phyloP scores from a whole-genome alignment of 2,113 vertebrate genomes.

The Donacobius atricapilla region DNA sequence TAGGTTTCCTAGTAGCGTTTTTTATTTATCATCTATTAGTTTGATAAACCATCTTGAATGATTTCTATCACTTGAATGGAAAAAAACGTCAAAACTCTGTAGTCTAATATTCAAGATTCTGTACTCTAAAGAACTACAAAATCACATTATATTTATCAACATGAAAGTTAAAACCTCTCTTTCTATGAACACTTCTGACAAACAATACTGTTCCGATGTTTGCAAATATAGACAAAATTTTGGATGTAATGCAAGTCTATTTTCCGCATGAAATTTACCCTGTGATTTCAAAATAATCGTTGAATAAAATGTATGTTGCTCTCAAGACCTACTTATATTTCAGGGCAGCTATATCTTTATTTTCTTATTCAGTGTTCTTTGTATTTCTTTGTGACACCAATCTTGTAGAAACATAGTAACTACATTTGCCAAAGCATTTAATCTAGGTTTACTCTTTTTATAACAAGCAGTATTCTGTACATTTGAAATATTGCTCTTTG shows the following conservation, averaged over 20 bases:
- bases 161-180: neutral
- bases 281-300: neutral
- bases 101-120: neutral
- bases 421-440: neutral
- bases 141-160: neutral
- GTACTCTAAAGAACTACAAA: neutral
- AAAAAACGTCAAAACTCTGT: neutral
- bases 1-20: neutral
- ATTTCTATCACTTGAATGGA: neutral
- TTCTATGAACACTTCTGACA: neutral
- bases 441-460: neutral
- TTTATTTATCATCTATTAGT: neutral
- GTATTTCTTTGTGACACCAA: neutral
- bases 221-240: neutral
- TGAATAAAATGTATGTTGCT: neutral
- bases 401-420: neutral
- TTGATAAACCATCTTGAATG: neutral
- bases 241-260: neutral
- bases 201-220: neutral
- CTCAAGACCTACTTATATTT: neutral
- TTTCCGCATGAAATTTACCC: neutral
- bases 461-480: neutral
- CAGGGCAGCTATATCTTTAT: neutral
- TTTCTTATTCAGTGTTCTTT: neutral
- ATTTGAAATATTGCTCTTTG: neutral